These are phyloP conservation scores for Gopherus flavomarginatus DNA, from an alignment of 2,113 vertebrate species.

Conservation along the genomic window DNA sequence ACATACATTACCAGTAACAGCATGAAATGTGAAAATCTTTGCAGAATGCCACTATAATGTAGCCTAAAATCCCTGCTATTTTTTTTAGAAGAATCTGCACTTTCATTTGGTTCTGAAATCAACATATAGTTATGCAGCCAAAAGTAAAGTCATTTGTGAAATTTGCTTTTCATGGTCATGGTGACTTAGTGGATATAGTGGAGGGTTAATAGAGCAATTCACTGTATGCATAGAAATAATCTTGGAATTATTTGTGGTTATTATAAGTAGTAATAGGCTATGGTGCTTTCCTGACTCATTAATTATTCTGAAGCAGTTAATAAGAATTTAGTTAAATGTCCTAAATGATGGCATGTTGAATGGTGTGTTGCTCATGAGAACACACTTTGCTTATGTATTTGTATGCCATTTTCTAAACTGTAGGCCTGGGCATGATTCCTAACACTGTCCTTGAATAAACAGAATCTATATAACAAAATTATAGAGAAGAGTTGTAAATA, in stretches of 20 bases:
- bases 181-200: background rate
- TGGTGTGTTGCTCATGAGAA: background rate
- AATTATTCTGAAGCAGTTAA: constrained; percentile 35
- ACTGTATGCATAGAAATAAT: background rate
- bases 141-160: background rate
- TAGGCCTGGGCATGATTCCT: background rate
- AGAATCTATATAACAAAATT: background rate
- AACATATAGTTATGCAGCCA: background rate
- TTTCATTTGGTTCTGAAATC: background rate
- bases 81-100: background rate
- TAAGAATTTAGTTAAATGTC: constrained; percentile 11
- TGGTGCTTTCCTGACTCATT: background rate
- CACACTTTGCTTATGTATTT: background rate
- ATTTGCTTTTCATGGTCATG: background rate
- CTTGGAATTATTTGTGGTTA: background rate
- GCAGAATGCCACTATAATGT: background rate
- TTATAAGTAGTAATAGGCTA: background rate
- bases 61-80: background rate
- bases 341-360: background rate
- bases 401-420: accelerated
- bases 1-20: background rate
- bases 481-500: background rate
- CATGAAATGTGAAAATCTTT: background rate
- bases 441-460: background rate
- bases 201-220: background rate